A percentile compares a stretch with the other conserved stretches of the same genome.
Evolutionary conservation across 1,140 invertebrate species (phyloP).

Genomic region (Lepidurus couesii): DNA sequence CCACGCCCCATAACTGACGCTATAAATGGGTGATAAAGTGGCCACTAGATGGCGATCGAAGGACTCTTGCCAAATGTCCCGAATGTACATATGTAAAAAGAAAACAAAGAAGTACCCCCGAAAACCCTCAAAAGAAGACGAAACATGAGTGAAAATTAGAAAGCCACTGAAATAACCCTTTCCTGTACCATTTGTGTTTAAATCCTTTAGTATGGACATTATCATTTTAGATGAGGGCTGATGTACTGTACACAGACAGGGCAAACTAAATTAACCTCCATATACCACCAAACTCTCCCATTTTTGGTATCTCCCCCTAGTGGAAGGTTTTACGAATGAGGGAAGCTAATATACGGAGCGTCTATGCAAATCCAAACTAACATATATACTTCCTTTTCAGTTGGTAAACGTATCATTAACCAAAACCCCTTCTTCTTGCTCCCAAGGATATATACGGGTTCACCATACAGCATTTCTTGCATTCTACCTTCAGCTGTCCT

Average conservation of each 20-base stretch:
- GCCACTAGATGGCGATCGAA: not conserved
- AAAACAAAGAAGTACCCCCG: not conserved
- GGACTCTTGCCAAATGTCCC: not conserved
- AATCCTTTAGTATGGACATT: too few relatives aligned
- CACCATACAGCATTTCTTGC: too few relatives aligned
- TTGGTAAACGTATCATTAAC: not conserved
- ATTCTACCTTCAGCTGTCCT: not conserved
- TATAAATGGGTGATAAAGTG: not conserved
- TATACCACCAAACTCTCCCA: too few relatives aligned
- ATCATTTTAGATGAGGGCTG: too few relatives aligned
- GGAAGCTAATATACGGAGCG: slow-evolving; percentile 8
- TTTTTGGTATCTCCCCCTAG: not conserved
- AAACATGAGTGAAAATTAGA: too few relatives aligned
- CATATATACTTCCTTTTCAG: not conserved
- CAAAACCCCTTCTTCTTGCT: not conserved
- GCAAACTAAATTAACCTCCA: too few relatives aligned
- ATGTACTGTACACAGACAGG: too few relatives aligned
- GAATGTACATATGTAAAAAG: not conserved
- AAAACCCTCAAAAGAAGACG: too few relatives aligned
- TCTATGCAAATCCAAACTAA: not conserved
- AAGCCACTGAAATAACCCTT: too few relatives aligned
- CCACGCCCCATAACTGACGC: slow-evolving; percentile 1
- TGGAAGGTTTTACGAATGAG: not conserved
- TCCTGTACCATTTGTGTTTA: too few relatives aligned
- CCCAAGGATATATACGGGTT: not conserved